phyloP scores from a whole-genome alignment of 2,888 invertebrate genomes.

The Taphrorychus bicolor region DNA sequence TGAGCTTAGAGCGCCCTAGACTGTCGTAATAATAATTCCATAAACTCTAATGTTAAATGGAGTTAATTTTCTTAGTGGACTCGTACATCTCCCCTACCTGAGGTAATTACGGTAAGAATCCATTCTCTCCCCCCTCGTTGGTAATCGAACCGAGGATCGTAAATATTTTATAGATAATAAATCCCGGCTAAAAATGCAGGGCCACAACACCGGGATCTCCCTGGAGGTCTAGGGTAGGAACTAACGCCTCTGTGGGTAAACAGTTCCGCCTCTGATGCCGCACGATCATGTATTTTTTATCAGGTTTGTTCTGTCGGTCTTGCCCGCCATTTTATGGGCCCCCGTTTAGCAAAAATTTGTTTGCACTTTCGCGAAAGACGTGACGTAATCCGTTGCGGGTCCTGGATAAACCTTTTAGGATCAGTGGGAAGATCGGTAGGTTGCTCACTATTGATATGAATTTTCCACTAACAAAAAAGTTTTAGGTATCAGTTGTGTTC shows the following conservation, averaged over 20 bases:
- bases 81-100: not conserved
- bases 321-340: conserved; percentile 21
- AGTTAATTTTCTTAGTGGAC: not conserved
- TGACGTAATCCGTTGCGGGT: conserved; percentile 19
- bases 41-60: no score
- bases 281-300: conserved; percentile 40
- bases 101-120: conserved; percentile 25
- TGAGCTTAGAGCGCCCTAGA: no score
- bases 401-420: not conserved
- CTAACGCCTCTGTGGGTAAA: conserved; percentile 39
- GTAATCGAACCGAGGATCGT: conserved; percentile 40
- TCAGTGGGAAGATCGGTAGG: no score
- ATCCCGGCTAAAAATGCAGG: conserved; percentile 49
- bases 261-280: conserved; percentile 36
- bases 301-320: conserved; percentile 33
- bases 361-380: conserved; percentile 20
- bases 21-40: no score
- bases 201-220: conserved; percentile 46
- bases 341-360: conserved; percentile 30
- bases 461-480: no score
- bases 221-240: conserved; percentile 42
- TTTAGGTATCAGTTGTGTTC: no score
- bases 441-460: no score
- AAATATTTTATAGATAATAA: conserved; percentile 55
- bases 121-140: conserved; percentile 13